Evolutionary conservation across 2,888 invertebrate species (phyloP).

Genomic region (Nudaria mundana): DNA sequence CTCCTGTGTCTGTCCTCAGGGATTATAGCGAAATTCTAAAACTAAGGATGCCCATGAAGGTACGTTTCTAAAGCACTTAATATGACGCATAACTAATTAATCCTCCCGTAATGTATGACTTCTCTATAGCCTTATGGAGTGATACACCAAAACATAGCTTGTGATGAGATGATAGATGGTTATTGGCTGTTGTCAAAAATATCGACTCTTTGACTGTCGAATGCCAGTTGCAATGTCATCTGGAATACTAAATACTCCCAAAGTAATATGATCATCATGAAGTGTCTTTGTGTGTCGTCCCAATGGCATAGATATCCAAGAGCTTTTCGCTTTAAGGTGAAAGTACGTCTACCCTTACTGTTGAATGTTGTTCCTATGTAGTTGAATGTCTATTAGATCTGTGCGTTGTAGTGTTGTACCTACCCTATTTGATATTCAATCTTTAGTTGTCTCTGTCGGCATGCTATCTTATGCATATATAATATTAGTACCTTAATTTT

Average conservation of each 20-base stretch:
- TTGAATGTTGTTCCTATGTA: slow-evolving; percentile 23
- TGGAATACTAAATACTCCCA: no score
- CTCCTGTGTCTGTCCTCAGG: slow-evolving; percentile 89
- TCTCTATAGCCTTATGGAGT: slow-evolving; percentile 40
- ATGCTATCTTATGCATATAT: not conserved
- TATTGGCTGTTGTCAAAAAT: no score
- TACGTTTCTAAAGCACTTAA: slow-evolving; percentile 48
- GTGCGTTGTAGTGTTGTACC: not conserved
- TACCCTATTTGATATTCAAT: not conserved
- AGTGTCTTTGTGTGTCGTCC: slow-evolving; percentile 1
- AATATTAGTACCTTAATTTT: no score
- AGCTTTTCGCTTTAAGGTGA: slow-evolving; percentile 44
- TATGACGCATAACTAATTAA: slow-evolving; percentile 26
- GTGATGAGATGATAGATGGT: no score
- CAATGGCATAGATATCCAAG: slow-evolving; percentile 32
- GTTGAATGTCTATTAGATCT: not conserved
- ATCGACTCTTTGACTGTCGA: no score
- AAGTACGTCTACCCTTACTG: slow-evolving; percentile 18
- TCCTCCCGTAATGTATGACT: slow-evolving; percentile 27
- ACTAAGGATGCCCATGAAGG: slow-evolving; percentile 96
- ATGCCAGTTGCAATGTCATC: no score
- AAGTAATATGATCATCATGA: no score
- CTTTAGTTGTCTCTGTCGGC: not conserved
- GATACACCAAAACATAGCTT: not conserved
- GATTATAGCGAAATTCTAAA: slow-evolving; percentile 96